Conservation (phyloP, 2,888 invertebrate species). For the Pristionchus exspectatus region DNA sequence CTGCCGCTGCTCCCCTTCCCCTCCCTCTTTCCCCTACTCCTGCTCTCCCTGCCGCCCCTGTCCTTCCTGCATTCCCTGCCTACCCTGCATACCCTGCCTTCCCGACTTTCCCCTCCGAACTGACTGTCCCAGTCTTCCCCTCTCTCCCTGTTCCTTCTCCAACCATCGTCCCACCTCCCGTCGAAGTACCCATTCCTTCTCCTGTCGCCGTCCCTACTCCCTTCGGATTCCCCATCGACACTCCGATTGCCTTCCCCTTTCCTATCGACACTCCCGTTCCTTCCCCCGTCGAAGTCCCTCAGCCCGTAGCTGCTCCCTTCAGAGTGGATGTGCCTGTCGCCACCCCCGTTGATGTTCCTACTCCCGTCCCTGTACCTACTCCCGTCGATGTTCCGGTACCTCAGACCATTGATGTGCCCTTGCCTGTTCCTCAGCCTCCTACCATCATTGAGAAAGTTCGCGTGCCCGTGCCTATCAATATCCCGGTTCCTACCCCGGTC, state of each 20-base stretch:
- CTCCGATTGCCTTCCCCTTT: conserved; percentile 38
- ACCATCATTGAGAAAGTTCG: conserved; percentile 51
- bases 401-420: conserved; percentile 43
- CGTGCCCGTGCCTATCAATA: conserved; percentile 19
- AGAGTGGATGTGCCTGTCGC: conserved; percentile 48
- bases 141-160: neutral
- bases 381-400: conserved; percentile 41
- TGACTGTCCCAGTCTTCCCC: neutral
- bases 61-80: neutral
- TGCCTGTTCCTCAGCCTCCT: conserved; percentile 52
- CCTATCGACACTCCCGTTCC: conserved; percentile 26
- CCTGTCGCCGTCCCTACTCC: conserved; percentile 25
- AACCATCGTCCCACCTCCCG: conserved; percentile 6
- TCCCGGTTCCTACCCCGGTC: conserved; percentile 51
- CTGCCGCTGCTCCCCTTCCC: conserved; percentile 45
- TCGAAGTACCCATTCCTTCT: conserved; percentile 13
- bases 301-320: conserved; percentile 42
- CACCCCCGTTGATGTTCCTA: conserved; percentile 36
- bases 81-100: neutral
- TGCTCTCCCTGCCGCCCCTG: neutral
- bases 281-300: conserved; percentile 47
- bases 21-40: neutral
- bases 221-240: neutral
- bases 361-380: conserved; percentile 49
- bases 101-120: neutral